Evolutionary conservation across 1,140 invertebrate genomes (phyloP), one percentile per base, ranked within the genome.

Genomic region (Neodiprion virginianus): DNA sequence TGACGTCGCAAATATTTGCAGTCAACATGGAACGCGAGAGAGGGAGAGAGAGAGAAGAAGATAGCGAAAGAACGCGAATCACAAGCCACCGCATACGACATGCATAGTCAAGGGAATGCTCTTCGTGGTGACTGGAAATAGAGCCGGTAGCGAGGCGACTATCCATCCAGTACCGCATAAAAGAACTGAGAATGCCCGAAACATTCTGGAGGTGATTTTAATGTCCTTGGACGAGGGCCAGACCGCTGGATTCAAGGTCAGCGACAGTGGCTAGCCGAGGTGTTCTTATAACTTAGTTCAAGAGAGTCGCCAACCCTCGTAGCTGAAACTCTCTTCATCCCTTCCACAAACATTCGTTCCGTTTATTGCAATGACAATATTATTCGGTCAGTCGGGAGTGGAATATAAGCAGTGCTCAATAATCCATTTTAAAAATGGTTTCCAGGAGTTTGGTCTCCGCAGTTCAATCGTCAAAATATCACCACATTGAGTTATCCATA

Each of bases 281-380:
- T 71, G 17, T 48, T 28, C 48, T 49, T 21, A 21, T 21, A 21
- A 21, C 17, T 21, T 73, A 50, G 50, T 8, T 68, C 21, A 48
- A 48, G 28, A 10, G 23, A 48, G 23, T 17, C 67, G 9, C n/a
- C 14, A 71, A 23, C 61, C 67, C 23, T 10, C 49, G 47, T 71
- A 61, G 47, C 40, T 40, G 40, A 1, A 10, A 65, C 23, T 10
- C 28, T 67, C 28, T 12, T 12, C 72, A 77, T 47, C 73, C 73
- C 50, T 77, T 73, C 48, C 21, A 23, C 72, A 71, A 66, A 70
- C 61, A 71, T 69, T 69, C 69, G 61, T 75, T 61, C n/a, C n/a
- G 8, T 70, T 77, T 77, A 69, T 74, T 10, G 47, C 9, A 77
- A 74, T 48, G 73, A 75, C 69, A 77, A 77, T 74, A 77, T 77